Evolutionary conservation across 2,888 invertebrate genomes (phyloP).

Genomic region (Papilio elwesi): DNA sequence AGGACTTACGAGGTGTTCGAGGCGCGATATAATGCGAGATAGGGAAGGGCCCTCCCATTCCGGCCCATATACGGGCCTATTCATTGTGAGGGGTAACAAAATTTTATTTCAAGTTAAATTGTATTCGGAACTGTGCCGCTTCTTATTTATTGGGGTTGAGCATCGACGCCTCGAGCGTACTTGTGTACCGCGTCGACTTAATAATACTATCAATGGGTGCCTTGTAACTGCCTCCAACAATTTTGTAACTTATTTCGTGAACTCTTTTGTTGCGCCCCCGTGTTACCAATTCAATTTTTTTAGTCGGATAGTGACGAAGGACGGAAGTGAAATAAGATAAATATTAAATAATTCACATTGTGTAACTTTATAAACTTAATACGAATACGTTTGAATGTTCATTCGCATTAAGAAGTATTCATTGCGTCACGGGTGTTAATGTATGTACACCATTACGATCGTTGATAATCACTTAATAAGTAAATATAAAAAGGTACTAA

Average conservation of each 20-base stretch:
- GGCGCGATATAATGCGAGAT: conserved; percentile 67
- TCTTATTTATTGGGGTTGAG: conserved; percentile 72
- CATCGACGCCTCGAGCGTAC: conserved; percentile 63
- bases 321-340: conserved; percentile 12
- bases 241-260: conserved; percentile 62
- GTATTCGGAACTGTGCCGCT: conserved; percentile 75
- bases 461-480: too few relatives aligned
- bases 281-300: conserved; percentile 27
- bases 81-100: conserved; percentile 74
- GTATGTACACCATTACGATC: too few relatives aligned
- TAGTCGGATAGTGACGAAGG: conserved; percentile 17
- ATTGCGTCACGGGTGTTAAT: too few relatives aligned
- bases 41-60: conserved; percentile 65
- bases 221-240: conserved; percentile 67
- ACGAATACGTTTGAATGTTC: too few relatives aligned
- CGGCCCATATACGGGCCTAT: conserved; percentile 73
- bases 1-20: conserved; percentile 69
- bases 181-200: conserved; percentile 59
- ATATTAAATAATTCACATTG: too few relatives aligned
- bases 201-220: conserved; percentile 67
- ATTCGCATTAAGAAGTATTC: too few relatives aligned
- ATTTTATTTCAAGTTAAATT: conserved; percentile 83
- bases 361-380: too few relatives aligned
- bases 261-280: conserved; percentile 25
- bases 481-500: too few relatives aligned